Conservation (phyloP, 2,888 invertebrate species). For the Eumacrocentrus americanus region DNA sequence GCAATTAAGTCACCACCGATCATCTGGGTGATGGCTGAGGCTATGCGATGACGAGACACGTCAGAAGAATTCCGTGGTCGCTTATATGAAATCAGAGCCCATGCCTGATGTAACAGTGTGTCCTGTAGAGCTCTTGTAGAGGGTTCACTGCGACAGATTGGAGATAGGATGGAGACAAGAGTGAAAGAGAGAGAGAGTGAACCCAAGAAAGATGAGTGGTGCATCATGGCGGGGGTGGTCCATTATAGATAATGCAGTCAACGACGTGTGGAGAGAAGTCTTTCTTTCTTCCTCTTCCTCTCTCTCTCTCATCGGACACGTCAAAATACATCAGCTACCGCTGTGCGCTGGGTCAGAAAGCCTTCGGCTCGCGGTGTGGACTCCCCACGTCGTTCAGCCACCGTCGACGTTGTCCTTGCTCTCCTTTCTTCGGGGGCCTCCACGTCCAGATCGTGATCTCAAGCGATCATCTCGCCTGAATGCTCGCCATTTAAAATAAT, state of each 20-base stretch:
- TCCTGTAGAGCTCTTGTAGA: too few species aligned
- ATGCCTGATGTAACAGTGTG: constrained; percentile 19
- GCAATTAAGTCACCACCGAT: constrained; percentile 12
- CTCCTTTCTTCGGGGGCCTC: constrained; percentile 24
- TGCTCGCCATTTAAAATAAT: constrained; percentile 20
- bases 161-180: constrained; percentile 28
- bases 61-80: constrained; percentile 37
- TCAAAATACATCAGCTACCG: constrained; percentile 61
- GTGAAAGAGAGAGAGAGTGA: constrained; percentile 16
- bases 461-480: constrained; percentile 12
- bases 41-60: not conserved
- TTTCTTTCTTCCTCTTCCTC: too few species aligned
- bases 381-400: constrained; percentile 54
- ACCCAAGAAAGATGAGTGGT: constrained; percentile 8
- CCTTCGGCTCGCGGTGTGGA: constrained; percentile 45
- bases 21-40: not conserved
- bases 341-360: constrained; percentile 59
- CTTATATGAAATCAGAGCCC: constrained; percentile 40
- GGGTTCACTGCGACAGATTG: constrained; percentile 27
- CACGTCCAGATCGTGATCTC: too few species aligned
- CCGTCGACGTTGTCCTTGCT: constrained; percentile 33
- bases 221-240: constrained; percentile 35
- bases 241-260: constrained; percentile 55
- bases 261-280: constrained; percentile 58
- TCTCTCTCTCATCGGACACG: constrained; percentile 53